Conservation (phyloP, 2,888 invertebrate genomes). For the Gisinianus flammeolus region DNA sequence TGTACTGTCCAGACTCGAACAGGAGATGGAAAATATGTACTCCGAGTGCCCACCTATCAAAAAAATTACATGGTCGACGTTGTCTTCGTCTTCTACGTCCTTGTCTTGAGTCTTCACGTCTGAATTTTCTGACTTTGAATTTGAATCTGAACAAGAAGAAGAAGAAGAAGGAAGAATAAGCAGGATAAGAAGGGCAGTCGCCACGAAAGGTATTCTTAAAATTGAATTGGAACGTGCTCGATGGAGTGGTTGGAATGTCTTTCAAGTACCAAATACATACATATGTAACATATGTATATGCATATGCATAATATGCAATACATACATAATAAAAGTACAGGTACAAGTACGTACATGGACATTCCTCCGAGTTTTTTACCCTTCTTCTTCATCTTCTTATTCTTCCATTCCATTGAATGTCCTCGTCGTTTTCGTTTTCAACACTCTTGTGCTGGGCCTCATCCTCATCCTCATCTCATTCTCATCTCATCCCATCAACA, state of each 20-base stretch:
- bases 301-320: neutral
- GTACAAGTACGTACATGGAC: neutral
- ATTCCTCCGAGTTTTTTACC: neutral
- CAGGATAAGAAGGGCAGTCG: conserved; percentile 25
- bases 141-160: neutral
- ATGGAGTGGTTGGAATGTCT: conserved; percentile 6
- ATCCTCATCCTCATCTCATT: no score
- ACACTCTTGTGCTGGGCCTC: no score
- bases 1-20: no score
- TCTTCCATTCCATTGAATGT: neutral
- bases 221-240: conserved; percentile 35
- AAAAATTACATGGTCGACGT: neutral
- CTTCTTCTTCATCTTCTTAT: neutral
- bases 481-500: no score
- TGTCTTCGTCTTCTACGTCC: neutral
- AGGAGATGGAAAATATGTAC: no score
- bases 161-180: neutral
- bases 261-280: neutral
- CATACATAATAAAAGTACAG: neutral
- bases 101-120: neutral
- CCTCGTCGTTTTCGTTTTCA: no score
- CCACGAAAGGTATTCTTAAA: conserved; percentile 27
- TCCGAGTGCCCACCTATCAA: neutral
- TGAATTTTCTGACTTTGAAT: neutral
- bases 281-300: neutral